Evolutionary conservation across 1,140 invertebrate species (phyloP).

Genomic region (Melanaphis sacchari): DNA sequence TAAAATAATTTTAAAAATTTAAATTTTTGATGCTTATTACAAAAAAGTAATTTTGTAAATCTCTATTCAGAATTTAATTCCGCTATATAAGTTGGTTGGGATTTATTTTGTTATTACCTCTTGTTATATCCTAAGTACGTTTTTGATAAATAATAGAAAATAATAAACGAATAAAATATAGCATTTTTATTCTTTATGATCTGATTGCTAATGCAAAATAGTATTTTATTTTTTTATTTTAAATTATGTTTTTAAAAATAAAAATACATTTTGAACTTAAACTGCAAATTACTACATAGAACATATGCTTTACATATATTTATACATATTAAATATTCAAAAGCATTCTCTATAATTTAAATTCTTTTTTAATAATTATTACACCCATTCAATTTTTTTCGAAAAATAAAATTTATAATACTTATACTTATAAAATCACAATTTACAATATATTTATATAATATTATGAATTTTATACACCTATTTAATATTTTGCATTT

Average conservation of each 20-base stretch:
- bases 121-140: not conserved
- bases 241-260: not conserved
- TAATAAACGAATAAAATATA: not conserved
- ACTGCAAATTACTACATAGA: not conserved
- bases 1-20: not conserved
- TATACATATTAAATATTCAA: not conserved
- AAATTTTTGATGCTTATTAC: not conserved
- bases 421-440: not conserved
- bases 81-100: not conserved
- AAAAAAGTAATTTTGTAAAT: not conserved
- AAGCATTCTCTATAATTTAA: not conserved
- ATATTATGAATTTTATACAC: not conserved
- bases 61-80: not conserved
- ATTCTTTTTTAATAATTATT: not conserved
- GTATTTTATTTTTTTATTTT: not conserved
- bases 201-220: not conserved
- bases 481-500: not conserved
- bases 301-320: not conserved
- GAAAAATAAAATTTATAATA: not conserved
- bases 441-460: not conserved
- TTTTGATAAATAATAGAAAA: not conserved
- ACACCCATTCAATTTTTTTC: no score
- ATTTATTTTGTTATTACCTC: not conserved
- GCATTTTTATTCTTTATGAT: not conserved
- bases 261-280: not conserved